Base-by-base conservation (phyloP, 1,140 invertebrate species). In the Lineus longissimus region DNA sequence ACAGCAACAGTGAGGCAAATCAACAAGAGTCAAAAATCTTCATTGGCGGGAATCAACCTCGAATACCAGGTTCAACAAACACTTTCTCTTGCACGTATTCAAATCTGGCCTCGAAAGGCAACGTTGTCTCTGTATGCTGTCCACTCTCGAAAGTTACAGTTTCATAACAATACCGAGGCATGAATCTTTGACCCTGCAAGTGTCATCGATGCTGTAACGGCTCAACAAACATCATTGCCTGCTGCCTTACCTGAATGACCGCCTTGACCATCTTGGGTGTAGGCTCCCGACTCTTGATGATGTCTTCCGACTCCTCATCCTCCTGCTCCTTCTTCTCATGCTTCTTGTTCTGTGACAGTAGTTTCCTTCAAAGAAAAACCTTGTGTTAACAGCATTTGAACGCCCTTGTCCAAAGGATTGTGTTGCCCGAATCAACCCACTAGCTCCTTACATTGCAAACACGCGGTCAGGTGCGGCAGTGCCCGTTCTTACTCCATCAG, bases 231-330 rank as follows among this genome's bases (percentile, higher is more conserved):
- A n/a, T n/a, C n/a, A n/a, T n/a, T n/a, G n/a, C n/a, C n/a, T n/a
- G n/a, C n/a, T n/a, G n/a, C n/a, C n/a, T 13, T 66, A 75, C 73
- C 72, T 78, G 68, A 41, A 79, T 63, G 27, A 78, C 77, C 1
- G 76, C 75, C 45, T 73, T 70, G 13, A 78, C 60, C 51, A 78
- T 31, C 67, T 73, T 76, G n/a, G 76, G 76, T 13, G 76, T 78
- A 59, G 70, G 70, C 22, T 59, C 62, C 9, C 69, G 61, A 23
- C 70, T 69, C 36, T 70, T 72, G 51, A 80, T 79, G 45, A 80
- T 77, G 41, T 76, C 72, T 58, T 74, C 73, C 1, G 68, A 66
- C 22, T 70, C 68, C 2, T 19, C 19, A 51, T 72, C 63, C 51
- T 71, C 70, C 23, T 63, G 68, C 17, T 59, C 63, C 56, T 73